Conservation (phyloP, 2,113 vertebrate species). For the Leucoraja erinaceus region DNA sequence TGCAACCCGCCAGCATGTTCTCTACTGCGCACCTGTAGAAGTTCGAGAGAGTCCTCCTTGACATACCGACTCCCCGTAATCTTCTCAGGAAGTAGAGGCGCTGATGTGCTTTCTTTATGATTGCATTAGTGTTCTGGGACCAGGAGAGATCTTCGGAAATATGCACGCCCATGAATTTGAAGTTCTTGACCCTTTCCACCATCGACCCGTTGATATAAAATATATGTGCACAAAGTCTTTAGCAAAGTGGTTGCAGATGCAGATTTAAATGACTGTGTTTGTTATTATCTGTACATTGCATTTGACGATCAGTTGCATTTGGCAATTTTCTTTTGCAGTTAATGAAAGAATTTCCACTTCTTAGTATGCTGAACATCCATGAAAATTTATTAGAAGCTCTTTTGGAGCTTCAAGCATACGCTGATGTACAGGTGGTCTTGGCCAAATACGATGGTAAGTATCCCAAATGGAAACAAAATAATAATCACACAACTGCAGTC, state of each 20-base stretch:
- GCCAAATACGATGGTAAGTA: conserved; percentile 92
- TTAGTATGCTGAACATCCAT: conserved; percentile 98
- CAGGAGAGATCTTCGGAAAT: too few relatives aligned
- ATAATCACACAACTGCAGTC: neutral
- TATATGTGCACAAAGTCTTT: neutral
- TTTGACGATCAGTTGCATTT: conserved; percentile 38
- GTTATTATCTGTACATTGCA: neutral
- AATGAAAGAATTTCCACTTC: conserved; percentile 96
- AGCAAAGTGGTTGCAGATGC: neutral
- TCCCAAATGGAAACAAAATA: neutral
- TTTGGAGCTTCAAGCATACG: conserved; percentile 92
- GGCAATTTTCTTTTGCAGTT: conserved; percentile 60
- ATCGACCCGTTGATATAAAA: too few relatives aligned
- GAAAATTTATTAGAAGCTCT: conserved; percentile 95
- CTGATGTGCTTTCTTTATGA: too few relatives aligned
- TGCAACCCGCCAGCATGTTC: too few relatives aligned
- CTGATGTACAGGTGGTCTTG: conserved; percentile 94
- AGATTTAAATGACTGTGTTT: neutral
- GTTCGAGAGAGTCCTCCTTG: too few relatives aligned
- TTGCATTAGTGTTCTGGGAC: too few relatives aligned
- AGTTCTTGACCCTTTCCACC: too few relatives aligned
- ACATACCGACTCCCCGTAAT: too few relatives aligned
- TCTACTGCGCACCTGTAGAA: too few relatives aligned
- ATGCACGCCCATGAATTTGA: too few relatives aligned
- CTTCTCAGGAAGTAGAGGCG: too few relatives aligned